phyloP scores from a whole-genome alignment of 2,797 vertebrate species.

The Setipinna tenuifilis region DNA sequence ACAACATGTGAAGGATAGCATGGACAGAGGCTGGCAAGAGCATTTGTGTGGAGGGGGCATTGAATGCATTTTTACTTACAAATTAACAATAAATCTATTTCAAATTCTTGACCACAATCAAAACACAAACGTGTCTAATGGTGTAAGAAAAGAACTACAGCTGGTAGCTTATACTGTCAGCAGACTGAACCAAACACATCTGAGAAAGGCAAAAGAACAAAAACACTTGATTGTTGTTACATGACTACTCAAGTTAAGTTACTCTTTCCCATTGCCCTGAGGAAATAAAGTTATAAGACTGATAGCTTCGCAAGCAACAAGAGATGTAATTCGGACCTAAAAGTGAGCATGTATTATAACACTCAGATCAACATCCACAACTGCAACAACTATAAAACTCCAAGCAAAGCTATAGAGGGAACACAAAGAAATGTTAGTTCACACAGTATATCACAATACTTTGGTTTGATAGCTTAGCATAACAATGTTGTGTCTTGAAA shows the following conservation, averaged over 20 bases:
- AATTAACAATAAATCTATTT: slow-evolving; percentile 44
- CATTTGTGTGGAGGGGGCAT: slow-evolving; percentile 85
- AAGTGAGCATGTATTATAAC: background rate
- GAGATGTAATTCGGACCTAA: background rate
- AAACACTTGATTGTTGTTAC: background rate
- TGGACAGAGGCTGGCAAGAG: slow-evolving; percentile 75
- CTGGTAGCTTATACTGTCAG: background rate
- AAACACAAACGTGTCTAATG: background rate
- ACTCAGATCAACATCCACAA: background rate
- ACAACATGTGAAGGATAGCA: slow-evolving; percentile 78
- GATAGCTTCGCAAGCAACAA: background rate
- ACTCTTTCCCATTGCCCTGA: background rate
- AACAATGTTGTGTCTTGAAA: background rate
- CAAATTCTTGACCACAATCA: slow-evolving; percentile 17
- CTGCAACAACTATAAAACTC: background rate
- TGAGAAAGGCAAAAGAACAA: background rate
- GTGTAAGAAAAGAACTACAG: background rate
- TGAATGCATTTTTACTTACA: slow-evolving; percentile 99
- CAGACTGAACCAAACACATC: background rate
- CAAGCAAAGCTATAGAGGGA: background rate
- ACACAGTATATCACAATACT: background rate
- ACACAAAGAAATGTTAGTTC: slow-evolving; percentile 10
- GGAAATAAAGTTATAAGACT: too few species aligned
- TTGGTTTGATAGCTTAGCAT: background rate
- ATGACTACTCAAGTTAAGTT: too few species aligned